Percentiles rank a stretch among this genome's conserved stretches.
Conservation (phyloP, 2,888 invertebrate species). For the Fissipunctia ypsillon region DNA sequence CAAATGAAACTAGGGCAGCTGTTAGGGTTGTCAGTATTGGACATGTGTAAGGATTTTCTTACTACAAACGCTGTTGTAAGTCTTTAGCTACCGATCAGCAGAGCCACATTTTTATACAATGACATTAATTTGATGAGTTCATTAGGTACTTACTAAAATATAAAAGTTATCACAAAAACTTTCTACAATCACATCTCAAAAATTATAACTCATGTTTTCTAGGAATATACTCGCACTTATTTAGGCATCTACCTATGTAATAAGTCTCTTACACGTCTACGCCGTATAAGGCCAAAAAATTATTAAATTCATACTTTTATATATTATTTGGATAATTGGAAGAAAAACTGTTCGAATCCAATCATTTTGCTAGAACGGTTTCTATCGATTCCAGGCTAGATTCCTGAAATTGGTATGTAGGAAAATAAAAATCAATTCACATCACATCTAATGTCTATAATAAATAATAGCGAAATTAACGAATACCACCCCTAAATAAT, state of each 20-base stretch:
- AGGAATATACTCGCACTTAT: neutral
- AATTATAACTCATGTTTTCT: neutral
- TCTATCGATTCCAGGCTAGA: too few relatives aligned
- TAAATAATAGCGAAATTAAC: neutral
- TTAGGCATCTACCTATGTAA: neutral
- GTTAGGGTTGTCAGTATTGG: conserved; percentile 73
- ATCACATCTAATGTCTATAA: neutral
- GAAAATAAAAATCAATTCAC: too few relatives aligned
- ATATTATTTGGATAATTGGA: neutral
- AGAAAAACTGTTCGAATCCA: neutral
- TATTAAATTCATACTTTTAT: neutral
- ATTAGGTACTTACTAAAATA: neutral
- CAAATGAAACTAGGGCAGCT: conserved; percentile 79
- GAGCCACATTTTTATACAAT: neutral
- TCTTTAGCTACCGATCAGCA: neutral
- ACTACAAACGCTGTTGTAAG: neutral
- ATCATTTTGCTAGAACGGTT: neutral
- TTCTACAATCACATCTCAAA: conserved; percentile 1
- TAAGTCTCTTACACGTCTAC: neutral
- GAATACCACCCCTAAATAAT: conserved; percentile 46
- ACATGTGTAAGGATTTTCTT: neutral
- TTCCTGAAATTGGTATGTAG: too few relatives aligned
- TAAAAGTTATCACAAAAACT: neutral
- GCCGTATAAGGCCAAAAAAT: neutral
- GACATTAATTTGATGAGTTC: neutral